Evolutionary conservation across 2,113 vertebrate genomes (phyloP), one percentile per base, ranked within the genome.

Genomic region (Prunella fulvescens): DNA sequence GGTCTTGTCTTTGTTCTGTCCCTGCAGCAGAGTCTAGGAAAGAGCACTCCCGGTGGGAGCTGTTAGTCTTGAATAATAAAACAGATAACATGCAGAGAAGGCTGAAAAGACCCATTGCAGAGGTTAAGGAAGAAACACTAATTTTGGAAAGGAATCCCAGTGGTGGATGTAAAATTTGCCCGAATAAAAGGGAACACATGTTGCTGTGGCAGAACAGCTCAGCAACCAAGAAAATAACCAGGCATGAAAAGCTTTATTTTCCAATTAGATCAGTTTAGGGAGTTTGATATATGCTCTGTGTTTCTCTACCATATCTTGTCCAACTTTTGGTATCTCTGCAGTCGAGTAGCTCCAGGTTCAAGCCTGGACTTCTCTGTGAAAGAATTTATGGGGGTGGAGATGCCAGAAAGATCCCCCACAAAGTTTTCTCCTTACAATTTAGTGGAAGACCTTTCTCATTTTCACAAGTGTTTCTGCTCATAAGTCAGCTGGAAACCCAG

Each of bases 11-110:
- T 88, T 95, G 90, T 91, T 95, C 72, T 66, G 72, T 84, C 87
- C 74, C 93, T 88, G 77, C 50, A 58, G 47, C 64, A 86, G 53
- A 54, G 77, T 76, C 29, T 91, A 91, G 57, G 72, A 94, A 95
- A 95, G 24, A 91, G 58, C 44, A 93, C 81, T 88, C 72, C 87
- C 53, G 31, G 39, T 66, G 95, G 88, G 92, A 96, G 39, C 45
- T 93, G 64, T 96, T 96, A 95, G 74, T n/a, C 65, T 64, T 94
- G 92, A 97, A 95, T 95, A 94, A 95, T 90, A 97, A 97, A 98
- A 94, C 92, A 97, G 95, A 97, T 88, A 91, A 95, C 92, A 91
- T 35, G 58, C 44, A 69, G 89, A 96, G 88, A 95, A 89, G 73
- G 61, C 76, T 96, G 81, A 91, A 91, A 96, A 96, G 66, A 91